A percentile compares a stretch with the other conserved stretches of the same genome.
phyloP scores from a whole-genome alignment of 2,113 vertebrate species.

The Tylochromis polylepis region DNA sequence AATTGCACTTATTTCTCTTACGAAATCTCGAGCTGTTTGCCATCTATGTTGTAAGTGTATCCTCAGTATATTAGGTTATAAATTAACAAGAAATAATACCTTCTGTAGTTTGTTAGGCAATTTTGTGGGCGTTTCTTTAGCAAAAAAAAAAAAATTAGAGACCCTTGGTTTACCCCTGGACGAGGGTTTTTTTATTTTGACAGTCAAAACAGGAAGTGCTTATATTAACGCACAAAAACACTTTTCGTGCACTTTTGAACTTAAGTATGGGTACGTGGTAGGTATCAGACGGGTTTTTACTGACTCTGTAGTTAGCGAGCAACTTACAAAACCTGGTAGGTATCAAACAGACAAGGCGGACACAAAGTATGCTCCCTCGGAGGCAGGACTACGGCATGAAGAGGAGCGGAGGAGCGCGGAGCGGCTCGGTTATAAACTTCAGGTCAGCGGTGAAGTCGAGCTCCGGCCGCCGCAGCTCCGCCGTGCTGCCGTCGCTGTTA shows the following conservation, averaged over 20 bases:
- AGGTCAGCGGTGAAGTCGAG: conserved; percentile 29
- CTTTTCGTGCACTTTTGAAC: background rate
- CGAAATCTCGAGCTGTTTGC: background rate
- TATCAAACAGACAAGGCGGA: background rate
- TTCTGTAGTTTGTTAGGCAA: background rate
- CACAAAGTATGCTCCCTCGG: conserved; percentile 46
- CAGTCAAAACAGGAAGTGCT: background rate
- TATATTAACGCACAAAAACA: fast-evolving
- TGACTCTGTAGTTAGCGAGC: background rate
- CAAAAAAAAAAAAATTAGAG: background rate
- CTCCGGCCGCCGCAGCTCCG: conserved; percentile 59
- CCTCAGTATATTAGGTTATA: background rate
- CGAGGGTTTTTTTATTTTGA: conserved; percentile 12
- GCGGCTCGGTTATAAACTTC: conserved; percentile 42
- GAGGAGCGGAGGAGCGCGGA: conserved; percentile 13
- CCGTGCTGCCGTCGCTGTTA: conserved; percentile 87
- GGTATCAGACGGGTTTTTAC: background rate
- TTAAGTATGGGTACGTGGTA: conserved; percentile 53
- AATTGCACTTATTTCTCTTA: background rate
- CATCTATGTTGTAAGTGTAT: background rate
- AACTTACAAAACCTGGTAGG: background rate
- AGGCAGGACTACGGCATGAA: conserved; percentile 46
- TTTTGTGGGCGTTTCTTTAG: fast-evolving
- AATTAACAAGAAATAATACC: background rate
- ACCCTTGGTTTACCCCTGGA: background rate